Evolutionary conservation across 2,797 vertebrate genomes (phyloP).

Genomic region (Gephyroberyx darwinii): DNA sequence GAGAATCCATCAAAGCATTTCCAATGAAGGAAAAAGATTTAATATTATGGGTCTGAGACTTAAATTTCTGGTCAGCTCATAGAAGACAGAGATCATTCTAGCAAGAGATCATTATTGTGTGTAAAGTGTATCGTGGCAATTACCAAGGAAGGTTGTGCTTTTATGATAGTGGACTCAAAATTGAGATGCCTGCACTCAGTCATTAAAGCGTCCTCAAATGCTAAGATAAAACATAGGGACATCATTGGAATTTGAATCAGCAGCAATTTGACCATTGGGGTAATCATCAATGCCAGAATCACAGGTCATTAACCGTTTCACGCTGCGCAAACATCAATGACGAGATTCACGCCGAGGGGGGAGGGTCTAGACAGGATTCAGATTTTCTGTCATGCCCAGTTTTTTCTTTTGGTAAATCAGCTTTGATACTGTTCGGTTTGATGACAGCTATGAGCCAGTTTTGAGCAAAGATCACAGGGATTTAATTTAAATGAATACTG

Average conservation of each 20-base stretch:
- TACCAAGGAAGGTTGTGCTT: conserved; percentile 9
- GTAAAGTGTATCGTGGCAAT: conserved; percentile 5
- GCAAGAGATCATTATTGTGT: conserved; percentile 10
- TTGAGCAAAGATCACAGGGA: conserved; percentile 21
- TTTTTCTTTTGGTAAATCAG: conserved; percentile 16
- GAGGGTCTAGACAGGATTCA: neutral
- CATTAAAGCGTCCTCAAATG: conserved; percentile 30
- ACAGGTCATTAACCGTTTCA: conserved; percentile 60
- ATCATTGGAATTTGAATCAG: conserved; percentile 46
- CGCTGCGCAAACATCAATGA: conserved; percentile 58
- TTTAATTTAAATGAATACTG: conserved; percentile 31
- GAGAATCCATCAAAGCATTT: neutral
- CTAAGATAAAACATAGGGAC: conserved; percentile 48
- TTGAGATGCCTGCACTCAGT: conserved; percentile 34
- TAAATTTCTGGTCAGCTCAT: neutral
- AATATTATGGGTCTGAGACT: neutral
- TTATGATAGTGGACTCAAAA: conserved; percentile 33
- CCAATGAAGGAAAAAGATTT: conserved; percentile 1
- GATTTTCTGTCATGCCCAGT: conserved; percentile 36
- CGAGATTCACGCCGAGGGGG: neutral
- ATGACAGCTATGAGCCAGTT: conserved; percentile 16
- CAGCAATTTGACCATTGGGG: conserved; percentile 33
- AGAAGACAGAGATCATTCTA: neutral
- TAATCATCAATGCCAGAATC: conserved; percentile 34
- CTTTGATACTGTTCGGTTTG: conserved; percentile 33